Evolutionary conservation across 1,140 invertebrate genomes (phyloP).

Genomic region (Drosophila nasuta): DNA sequence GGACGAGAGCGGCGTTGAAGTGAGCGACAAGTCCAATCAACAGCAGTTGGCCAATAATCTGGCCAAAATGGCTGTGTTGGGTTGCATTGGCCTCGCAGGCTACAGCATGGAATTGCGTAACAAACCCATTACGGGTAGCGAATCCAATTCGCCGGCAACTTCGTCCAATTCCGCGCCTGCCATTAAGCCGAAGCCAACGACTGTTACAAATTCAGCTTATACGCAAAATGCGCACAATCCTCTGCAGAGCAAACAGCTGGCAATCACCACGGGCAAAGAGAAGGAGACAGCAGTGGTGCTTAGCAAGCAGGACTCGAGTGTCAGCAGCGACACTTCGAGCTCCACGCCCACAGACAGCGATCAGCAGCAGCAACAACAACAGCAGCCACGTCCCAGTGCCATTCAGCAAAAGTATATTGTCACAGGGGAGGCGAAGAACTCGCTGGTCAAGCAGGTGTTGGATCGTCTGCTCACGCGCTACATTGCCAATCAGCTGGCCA

Average conservation of each 20-base stretch:
- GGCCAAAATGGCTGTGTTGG: slow-evolving; percentile 93
- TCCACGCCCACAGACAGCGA: slow-evolving; percentile 65
- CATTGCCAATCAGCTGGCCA: slow-evolving; percentile 91
- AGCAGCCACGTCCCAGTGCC: slow-evolving; percentile 33
- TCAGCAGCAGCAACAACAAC: slow-evolving; percentile 54
- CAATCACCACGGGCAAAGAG: slow-evolving; percentile 65
- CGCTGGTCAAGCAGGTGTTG: slow-evolving; percentile 86
- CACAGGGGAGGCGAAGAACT: slow-evolving; percentile 70
- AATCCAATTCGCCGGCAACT: slow-evolving; percentile 58
- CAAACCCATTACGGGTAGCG: slow-evolving; percentile 61
- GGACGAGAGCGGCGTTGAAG: slow-evolving; percentile 97
- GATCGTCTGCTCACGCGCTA: slow-evolving; percentile 95
- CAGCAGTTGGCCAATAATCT: slow-evolving; percentile 96
- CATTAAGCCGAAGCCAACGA: slow-evolving; percentile 63
- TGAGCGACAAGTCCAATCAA: slow-evolving; percentile 92
- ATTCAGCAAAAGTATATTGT: slow-evolving; percentile 78
- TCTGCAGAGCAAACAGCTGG: slow-evolving; percentile 77
- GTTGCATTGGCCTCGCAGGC: slow-evolving; percentile 93
- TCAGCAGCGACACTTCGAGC: slow-evolving; percentile 64
- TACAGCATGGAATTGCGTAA: slow-evolving; percentile 85
- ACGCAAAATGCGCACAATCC: slow-evolving; percentile 83
- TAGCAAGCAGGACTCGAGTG: slow-evolving; percentile 60
- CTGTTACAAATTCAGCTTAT: slow-evolving; percentile 62
- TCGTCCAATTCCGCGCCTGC: slow-evolving; percentile 52
- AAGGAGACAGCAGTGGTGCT: slow-evolving; percentile 30